Evolutionary conservation across 2,113 vertebrate genomes (phyloP).

Genomic region (Taxidea taxus): DNA sequence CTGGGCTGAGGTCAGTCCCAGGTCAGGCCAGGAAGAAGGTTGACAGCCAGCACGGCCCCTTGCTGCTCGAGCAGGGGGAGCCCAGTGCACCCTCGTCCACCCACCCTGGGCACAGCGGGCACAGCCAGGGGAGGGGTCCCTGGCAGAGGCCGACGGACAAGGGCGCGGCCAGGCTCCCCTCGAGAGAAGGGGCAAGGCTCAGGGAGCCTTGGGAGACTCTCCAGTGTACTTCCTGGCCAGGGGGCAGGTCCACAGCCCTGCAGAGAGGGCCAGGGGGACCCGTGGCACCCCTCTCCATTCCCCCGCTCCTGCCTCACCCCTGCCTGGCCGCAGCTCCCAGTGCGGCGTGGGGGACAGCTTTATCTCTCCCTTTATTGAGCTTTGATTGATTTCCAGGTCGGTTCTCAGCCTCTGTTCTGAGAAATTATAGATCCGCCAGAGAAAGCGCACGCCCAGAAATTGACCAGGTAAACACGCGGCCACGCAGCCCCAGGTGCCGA

Average conservation of each 20-base stretch:
- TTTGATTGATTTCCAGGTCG: conserved; percentile 61
- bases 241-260: rapidly evolving
- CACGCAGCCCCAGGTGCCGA: conserved; percentile 81
- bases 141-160: too few species aligned
- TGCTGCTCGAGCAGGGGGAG: not conserved
- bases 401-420: conserved; percentile 79
- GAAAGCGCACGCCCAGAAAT: conserved; percentile 67
- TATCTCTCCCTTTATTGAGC: rapidly evolving
- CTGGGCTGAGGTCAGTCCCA: not conserved
- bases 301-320: not conserved
- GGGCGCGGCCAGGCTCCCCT: too few species aligned
- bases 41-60: not conserved
- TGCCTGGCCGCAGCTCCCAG: not conserved
- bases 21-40: not conserved
- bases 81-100: not conserved
- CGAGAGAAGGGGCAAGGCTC: not conserved
- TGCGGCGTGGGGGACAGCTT: not conserved
- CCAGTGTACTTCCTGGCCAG: not conserved
- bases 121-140: not conserved
- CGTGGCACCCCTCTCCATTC: not conserved
- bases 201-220: rapidly evolving
- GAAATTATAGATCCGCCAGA: conserved; percentile 82
- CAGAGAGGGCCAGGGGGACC: not conserved
- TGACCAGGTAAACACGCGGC: conserved; percentile 76
- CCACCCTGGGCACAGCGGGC: too few species aligned